phyloP scores from a whole-genome alignment of 2,797 vertebrate species.

The Syngnathus rostellatus region DNA sequence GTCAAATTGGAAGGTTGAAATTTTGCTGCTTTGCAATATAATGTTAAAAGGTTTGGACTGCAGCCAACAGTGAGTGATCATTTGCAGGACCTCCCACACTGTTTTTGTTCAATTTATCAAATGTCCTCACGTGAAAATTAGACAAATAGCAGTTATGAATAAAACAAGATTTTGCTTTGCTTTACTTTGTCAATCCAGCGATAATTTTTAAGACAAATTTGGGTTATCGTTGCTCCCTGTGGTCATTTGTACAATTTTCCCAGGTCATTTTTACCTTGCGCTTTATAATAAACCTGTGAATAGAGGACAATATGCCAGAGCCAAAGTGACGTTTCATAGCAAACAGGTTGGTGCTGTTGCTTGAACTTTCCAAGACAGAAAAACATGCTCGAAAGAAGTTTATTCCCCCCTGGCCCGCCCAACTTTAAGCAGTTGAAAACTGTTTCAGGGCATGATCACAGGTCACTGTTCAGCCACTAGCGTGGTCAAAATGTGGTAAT shows the following conservation, averaged over 20 bases:
- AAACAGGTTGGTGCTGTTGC: background rate
- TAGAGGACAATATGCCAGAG: constrained; percentile 4
- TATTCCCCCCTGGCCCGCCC: too few relatives aligned
- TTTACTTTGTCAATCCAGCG: background rate
- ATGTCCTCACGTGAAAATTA: background rate
- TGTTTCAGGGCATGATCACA: constrained; percentile 26
- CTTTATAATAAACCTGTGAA: constrained; percentile 16
- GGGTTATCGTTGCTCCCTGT: background rate
- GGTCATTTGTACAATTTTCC: background rate
- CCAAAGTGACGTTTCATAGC: background rate
- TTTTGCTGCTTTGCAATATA: background rate
- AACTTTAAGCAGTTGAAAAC: constrained; percentile 12
- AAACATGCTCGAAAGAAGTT: background rate
- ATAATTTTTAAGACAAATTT: background rate
- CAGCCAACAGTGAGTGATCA: background rate
- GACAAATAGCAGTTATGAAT: background rate
- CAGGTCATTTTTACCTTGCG: background rate
- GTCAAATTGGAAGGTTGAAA: background rate
- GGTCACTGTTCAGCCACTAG: constrained; percentile 39
- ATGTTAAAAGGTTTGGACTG: background rate
- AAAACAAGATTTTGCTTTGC: background rate
- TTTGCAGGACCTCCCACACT: background rate
- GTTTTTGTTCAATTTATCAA: background rate
- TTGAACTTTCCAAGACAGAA: background rate
- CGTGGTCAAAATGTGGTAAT: constrained; percentile 56